Conservation (phyloP, 1,140 invertebrate species). For the Lepidurus apus region DNA sequence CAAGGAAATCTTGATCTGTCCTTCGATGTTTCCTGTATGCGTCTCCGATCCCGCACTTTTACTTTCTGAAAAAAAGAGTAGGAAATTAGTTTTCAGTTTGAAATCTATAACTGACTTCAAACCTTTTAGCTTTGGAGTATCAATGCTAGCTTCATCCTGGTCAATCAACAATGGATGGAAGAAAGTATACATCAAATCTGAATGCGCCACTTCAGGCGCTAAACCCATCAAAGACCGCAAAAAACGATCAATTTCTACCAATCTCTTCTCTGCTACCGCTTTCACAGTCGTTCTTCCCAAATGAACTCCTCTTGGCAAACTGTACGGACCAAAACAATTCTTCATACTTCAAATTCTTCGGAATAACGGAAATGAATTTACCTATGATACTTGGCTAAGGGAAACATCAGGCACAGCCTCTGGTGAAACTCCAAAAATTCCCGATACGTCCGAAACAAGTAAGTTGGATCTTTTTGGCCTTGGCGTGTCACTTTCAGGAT, state of each 20-base stretch:
- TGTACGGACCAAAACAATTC: slow-evolving; percentile 46
- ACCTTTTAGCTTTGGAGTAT: slow-evolving; percentile 56
- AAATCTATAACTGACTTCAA: background rate
- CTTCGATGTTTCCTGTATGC: slow-evolving; percentile 39
- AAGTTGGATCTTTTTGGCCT: slow-evolving; percentile 72
- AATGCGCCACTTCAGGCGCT: slow-evolving; percentile 89
- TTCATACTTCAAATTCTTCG: background rate
- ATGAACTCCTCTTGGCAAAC: slow-evolving; percentile 67
- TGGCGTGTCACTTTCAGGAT: slow-evolving; percentile 80
- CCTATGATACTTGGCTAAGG: slow-evolving; percentile 62
- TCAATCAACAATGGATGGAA: slow-evolving; percentile 90
- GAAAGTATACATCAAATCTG: slow-evolving; percentile 94
- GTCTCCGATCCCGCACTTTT: background rate
- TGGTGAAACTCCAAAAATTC: slow-evolving; percentile 95
- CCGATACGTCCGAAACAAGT: slow-evolving; percentile 87
- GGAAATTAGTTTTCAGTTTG: slow-evolving; percentile 15
- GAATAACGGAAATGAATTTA: background rate
- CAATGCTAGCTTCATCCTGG: slow-evolving; percentile 60
- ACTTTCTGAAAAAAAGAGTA: background rate
- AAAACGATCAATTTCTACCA: slow-evolving; percentile 79
- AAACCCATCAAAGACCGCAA: slow-evolving; percentile 76
- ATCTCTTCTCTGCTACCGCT: slow-evolving; percentile 85
- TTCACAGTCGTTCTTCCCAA: slow-evolving; percentile 89
- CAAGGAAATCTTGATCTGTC: slow-evolving; percentile 75
- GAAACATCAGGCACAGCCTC: slow-evolving; percentile 87